Conservation (phyloP, 1,140 invertebrate species). For the Notospermus geniculatus region DNA sequence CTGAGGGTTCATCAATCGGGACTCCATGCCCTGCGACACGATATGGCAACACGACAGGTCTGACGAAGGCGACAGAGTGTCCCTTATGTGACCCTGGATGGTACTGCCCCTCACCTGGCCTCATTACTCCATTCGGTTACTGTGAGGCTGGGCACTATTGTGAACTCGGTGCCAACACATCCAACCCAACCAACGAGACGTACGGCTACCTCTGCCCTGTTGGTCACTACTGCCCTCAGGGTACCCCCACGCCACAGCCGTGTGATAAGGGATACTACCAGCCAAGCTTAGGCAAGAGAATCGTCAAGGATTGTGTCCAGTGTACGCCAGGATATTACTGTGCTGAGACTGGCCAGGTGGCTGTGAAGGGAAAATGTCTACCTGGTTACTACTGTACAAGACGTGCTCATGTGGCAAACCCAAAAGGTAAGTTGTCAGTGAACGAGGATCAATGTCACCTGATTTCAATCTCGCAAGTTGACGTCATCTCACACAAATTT, state of each 20-base stretch:
- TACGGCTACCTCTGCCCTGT: constrained; percentile 45
- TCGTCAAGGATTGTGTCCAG: constrained; percentile 28
- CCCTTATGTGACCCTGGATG: constrained; percentile 41
- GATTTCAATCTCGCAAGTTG: not conserved
- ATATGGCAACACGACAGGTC: constrained; percentile 10
- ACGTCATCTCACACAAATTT: not conserved
- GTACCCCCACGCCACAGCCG: constrained; percentile 35
- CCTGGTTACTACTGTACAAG: constrained; percentile 43
- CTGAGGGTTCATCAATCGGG: constrained; percentile 17
- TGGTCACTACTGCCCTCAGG: constrained; percentile 38
- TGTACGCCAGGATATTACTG: constrained; percentile 42
- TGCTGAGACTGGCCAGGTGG: constrained; percentile 30
- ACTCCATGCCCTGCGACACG: not conserved
- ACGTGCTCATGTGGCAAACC: constrained; percentile 38
- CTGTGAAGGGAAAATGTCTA: constrained; percentile 35
- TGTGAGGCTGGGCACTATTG: constrained; percentile 49
- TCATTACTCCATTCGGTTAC: constrained; percentile 25
- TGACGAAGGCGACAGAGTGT: constrained; percentile 28
- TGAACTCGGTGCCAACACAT: constrained; percentile 33
- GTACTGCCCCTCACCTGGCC: constrained; percentile 41
- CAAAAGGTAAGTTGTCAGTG: constrained; percentile 37
- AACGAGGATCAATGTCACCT: no score
- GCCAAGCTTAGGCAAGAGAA: constrained; percentile 31
- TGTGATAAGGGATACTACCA: constrained; percentile 47
- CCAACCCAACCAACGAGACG: constrained; percentile 31